phyloP scores from a whole-genome alignment of 2,113 vertebrate species.

The Pomatostomus ruficeps region DNA sequence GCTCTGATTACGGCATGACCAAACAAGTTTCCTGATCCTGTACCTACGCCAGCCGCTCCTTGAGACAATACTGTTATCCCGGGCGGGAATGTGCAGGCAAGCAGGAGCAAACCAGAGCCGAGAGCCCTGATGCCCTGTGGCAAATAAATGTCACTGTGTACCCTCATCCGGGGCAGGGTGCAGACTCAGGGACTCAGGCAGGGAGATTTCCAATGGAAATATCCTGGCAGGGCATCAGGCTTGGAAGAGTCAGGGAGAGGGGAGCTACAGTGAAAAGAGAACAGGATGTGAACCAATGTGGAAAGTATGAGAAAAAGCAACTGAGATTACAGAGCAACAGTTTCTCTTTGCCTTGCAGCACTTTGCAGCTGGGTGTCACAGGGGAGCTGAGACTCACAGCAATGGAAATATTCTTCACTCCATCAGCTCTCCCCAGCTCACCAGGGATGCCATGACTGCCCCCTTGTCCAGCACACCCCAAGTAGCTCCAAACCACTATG shows the following conservation, averaged over 20 bases:
- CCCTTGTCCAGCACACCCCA: rapidly evolving
- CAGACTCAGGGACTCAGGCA: background rate
- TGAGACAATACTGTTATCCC: conserved; percentile 61
- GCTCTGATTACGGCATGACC: conserved; percentile 24
- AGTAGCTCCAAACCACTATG: background rate
- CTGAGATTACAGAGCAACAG: background rate
- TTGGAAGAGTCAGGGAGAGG: background rate
- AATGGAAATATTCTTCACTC: too few relatives aligned
- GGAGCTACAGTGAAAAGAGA: background rate
- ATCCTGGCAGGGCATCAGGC: background rate
- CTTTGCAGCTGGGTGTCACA: background rate
- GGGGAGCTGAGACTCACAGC: background rate
- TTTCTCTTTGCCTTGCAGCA: background rate
- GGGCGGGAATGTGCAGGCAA: background rate
- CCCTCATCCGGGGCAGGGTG: background rate
- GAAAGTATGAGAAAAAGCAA: background rate
- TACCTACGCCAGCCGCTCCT: conserved; percentile 20
- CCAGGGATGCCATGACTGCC: rapidly evolving
- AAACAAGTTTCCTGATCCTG: conserved; percentile 35
- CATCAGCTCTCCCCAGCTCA: background rate
- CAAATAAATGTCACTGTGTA: background rate
- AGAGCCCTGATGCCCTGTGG: background rate
- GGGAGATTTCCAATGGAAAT: background rate
- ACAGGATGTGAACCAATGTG: background rate
- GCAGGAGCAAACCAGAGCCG: background rate